Conservation (phyloP, 2,888 invertebrate species). For the Drosophila suboccidentalis region DNA sequence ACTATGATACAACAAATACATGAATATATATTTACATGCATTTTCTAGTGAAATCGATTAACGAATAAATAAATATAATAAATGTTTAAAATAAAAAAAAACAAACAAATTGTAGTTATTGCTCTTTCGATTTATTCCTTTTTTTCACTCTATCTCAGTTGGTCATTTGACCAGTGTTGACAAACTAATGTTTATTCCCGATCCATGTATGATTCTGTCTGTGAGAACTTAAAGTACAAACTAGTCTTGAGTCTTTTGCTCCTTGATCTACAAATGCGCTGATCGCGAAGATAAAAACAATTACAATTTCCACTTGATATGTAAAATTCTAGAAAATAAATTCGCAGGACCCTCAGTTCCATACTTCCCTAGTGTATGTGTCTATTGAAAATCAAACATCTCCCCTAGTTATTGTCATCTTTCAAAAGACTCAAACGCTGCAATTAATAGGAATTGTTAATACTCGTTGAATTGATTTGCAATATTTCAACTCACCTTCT, state of each 20-base stretch:
- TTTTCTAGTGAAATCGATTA: conserved; percentile 78
- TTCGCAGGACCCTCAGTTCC: conserved; percentile 16
- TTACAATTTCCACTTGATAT: conserved; percentile 10
- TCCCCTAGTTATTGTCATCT: neutral
- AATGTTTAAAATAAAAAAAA: conserved; percentile 45
- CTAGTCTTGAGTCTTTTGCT: neutral
- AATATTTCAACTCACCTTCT: conserved; percentile 34
- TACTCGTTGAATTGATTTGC: neutral
- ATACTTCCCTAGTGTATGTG: neutral
- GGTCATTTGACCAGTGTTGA: conserved; percentile 5
- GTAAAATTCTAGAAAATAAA: conserved; percentile 22
- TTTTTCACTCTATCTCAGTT: conserved; percentile 2
- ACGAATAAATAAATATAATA: conserved; percentile 56
- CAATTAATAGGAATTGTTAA: neutral
- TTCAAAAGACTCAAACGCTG: conserved; percentile 45
- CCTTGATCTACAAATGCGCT: conserved; percentile 6
- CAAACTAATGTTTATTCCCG: conserved; percentile 5
- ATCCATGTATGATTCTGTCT: neutral
- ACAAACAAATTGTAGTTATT: neutral
- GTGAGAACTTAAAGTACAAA: conserved; percentile 18
- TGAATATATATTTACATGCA: conserved; percentile 80
- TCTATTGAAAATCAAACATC: conserved; percentile 10
- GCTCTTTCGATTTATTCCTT: neutral
- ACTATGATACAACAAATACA: conserved; percentile 59
- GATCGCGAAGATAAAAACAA: conserved; percentile 19